These are phyloP conservation scores for Stegodyphus dumicola DNA, from an alignment of 1,140 invertebrate species.

Conservation along the genomic window DNA sequence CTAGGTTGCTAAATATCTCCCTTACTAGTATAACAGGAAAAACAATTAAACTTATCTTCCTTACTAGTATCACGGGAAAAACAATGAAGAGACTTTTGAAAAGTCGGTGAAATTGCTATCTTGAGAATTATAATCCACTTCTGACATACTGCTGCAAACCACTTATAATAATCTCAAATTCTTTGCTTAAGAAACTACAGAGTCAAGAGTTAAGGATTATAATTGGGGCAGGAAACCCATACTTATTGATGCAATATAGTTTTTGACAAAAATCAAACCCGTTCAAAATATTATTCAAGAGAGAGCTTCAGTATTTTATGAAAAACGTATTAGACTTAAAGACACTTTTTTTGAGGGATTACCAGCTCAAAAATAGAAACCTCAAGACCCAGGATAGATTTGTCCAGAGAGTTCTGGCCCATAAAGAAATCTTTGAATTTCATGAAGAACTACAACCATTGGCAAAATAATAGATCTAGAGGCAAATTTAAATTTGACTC, in stretches of 20 bases:
- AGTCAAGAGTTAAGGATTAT: background rate
- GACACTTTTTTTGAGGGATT: background rate
- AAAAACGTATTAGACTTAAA: background rate
- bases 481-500: background rate
- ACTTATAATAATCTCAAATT: conserved; percentile 11
- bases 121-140: background rate
- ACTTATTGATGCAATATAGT: too few relatives aligned
- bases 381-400: conserved; percentile 9
- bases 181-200: conserved; percentile 10
- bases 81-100: conserved; percentile 36
- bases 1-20: background rate
- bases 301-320: background rate
- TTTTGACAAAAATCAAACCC: background rate
- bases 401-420: background rate
- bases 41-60: too few relatives aligned
- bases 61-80: conserved; percentile 9
- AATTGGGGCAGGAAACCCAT: background rate
- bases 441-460: background rate
- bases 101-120: background rate
- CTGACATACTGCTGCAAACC: background rate
- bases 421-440: background rate
- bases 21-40: too few relatives aligned
- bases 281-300: conserved; percentile 6
- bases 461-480: background rate
- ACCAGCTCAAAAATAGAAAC: conserved; percentile 4